Conservation (phyloP, 2,888 invertebrate genomes). For the Mesorhabditis sp. region DNA sequence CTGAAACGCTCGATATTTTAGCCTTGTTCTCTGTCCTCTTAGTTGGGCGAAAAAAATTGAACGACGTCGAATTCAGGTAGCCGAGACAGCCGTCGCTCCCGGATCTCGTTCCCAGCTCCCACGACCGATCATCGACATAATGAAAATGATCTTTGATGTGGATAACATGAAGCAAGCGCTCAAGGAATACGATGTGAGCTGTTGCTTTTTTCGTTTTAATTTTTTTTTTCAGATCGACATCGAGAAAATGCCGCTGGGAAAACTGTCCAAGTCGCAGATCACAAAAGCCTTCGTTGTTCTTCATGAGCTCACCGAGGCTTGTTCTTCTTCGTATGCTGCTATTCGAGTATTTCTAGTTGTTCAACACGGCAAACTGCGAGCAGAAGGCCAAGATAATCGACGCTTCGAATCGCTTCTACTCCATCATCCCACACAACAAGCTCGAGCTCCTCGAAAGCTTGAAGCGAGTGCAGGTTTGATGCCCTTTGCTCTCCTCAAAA, state of each 20-base stretch:
- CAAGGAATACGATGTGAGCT: slow-evolving; percentile 79
- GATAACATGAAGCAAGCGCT: slow-evolving; percentile 85
- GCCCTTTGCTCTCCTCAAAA: not conserved
- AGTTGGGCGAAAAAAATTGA: not conserved
- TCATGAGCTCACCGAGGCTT: slow-evolving; percentile 55
- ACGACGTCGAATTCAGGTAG: not conserved
- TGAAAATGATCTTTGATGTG: slow-evolving; percentile 83
- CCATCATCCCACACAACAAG: slow-evolving; percentile 84
- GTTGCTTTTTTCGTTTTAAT: not conserved
- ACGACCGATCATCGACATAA: slow-evolving; percentile 75
- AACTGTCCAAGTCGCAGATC: slow-evolving; percentile 84
- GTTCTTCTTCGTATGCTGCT: not conserved
- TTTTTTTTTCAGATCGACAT: slow-evolving; percentile 70
- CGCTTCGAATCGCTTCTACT: slow-evolving; percentile 72
- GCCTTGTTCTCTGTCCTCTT: too few species aligned
- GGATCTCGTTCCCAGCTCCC: slow-evolving; percentile 69
- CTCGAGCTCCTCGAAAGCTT: slow-evolving; percentile 76
- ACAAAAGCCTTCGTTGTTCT: slow-evolving; percentile 79
- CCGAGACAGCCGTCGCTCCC: slow-evolving; percentile 17
- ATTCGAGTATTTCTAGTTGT: not conserved
- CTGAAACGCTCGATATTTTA: too few species aligned
- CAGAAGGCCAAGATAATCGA: slow-evolving; percentile 21
- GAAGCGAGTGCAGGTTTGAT: not conserved
- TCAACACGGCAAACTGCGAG: slow-evolving; percentile 14
- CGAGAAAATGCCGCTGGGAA: slow-evolving; percentile 96